Conservation (phyloP, 2,113 vertebrate species). For the Pagrus major region DNA sequence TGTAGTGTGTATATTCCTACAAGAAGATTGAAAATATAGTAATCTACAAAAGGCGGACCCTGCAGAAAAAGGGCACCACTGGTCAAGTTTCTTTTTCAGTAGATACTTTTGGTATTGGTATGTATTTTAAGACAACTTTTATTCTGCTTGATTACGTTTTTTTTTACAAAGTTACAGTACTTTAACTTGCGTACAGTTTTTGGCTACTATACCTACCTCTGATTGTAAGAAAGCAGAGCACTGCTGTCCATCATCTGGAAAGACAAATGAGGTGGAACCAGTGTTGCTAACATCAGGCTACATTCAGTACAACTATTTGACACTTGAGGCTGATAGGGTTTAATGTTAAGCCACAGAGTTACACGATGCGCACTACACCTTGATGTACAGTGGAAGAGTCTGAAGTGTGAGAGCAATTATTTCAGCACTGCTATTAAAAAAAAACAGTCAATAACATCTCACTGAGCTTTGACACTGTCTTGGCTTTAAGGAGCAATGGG, state of each 20-base stretch:
- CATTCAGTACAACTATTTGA: slow-evolving; percentile 11
- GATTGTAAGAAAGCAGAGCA: neutral
- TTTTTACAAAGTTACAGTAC: neutral
- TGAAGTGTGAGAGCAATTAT: slow-evolving; percentile 44
- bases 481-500: slow-evolving; percentile 36
- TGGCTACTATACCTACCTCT: neutral
- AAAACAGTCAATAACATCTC: slow-evolving; percentile 49
- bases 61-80: too few relatives aligned
- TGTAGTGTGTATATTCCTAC: neutral
- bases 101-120: neutral
- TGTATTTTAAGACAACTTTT: neutral
- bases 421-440: slow-evolving; percentile 60
- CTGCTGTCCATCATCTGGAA: slow-evolving; percentile 1
- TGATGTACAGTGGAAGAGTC: slow-evolving; percentile 28
- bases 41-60: too few relatives aligned
- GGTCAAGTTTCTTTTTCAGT: neutral
- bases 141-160: neutral
- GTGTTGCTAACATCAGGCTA: slow-evolving; percentile 4
- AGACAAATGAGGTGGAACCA: neutral
- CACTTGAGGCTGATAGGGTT: slow-evolving; percentile 2
- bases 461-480: slow-evolving; percentile 47
- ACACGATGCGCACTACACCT: slow-evolving; percentile 7
- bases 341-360: slow-evolving; percentile 32
- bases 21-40: too few relatives aligned
- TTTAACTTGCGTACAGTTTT: neutral